phyloP scores from a whole-genome alignment of 1,140 invertebrate species.

The Dolichoris vasculosae region DNA sequence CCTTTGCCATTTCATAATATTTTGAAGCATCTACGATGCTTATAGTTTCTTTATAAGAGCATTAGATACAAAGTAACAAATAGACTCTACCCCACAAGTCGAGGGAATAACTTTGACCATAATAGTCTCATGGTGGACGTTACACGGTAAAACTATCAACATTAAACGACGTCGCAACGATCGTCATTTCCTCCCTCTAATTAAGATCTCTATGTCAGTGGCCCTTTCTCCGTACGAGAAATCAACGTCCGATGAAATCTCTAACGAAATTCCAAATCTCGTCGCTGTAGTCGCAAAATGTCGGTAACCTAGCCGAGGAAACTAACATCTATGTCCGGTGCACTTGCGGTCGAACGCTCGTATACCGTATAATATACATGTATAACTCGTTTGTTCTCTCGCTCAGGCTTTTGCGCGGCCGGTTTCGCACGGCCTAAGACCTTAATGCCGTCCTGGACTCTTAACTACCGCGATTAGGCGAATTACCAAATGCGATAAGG shows the following conservation, averaged over 20 bases:
- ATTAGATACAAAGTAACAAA: neutral
- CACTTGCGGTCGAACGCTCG: neutral
- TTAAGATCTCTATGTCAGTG: conserved; percentile 32
- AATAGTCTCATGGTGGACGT: conserved; percentile 16
- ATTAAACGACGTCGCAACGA: conserved; percentile 28
- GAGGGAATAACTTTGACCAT: neutral
- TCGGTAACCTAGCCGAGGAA: neutral
- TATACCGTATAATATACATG: neutral
- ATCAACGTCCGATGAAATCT: conserved; percentile 39
- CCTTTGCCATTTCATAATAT: no score
- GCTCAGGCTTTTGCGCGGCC: neutral
- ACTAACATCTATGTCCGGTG: neutral
- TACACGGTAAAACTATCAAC: neutral
- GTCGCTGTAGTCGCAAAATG: neutral
- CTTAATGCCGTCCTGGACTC: conserved; percentile 43
- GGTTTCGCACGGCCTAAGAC: conserved; percentile 21
- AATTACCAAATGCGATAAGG: conserved; percentile 49
- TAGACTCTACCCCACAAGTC: neutral
- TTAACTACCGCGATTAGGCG: conserved; percentile 47
- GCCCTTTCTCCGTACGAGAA: neutral
- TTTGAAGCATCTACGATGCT: neutral
- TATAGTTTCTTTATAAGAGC: neutral
- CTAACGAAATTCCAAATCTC: neutral
- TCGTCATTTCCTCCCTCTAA: conserved; percentile 47
- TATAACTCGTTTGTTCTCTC: neutral